Base-by-base conservation (phyloP, 2,888 invertebrate genomes). In the Tanytarsus gracilentus region DNA sequence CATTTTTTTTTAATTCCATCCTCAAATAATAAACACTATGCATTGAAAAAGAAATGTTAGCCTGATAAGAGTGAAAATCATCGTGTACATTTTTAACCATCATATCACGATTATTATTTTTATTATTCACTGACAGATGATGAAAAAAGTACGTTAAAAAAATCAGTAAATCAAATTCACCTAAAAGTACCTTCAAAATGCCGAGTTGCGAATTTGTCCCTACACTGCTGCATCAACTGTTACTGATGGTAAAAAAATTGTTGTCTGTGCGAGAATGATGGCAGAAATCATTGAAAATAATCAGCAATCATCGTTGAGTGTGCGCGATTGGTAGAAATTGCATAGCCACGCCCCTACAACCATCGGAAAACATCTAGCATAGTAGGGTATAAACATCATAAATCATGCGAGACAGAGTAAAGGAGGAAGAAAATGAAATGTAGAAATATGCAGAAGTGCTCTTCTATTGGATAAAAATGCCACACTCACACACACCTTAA, bases 1-100 rank as follows among this genome's bases (percentile, higher is more conserved):
- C 27, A 6, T 25, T 56, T 58, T 26, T 26, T 44, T 36, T 39
- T 58, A 58, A 58, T 58, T 58, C 58, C 48, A 48, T 58, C 29
- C 40, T 58, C 58, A 58, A 58, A 56, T 44, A 40, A 55, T 56
- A 58, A 48, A 58, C 58, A 58, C 58, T 40, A 48, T 26, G 21
- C 21, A 48, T 30, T 29, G 40, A 16, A 44, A 23, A 11, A 44
- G 23, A 18, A 21, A 7, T 11, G 23, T 21, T 8, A 44, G 11
- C 16, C 14, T 44, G 44, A 44, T 44, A 44, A 44, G 21, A 44
- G 23, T 44, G n/a, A n/a, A n/a, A n/a, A n/a, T n/a, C n/a, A n/a
- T 18, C 21, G 21, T 44, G 21, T 44, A 23, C 44, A 44, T 23
- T 44, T 44, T 40, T 40, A 40, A 56, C 40, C 48, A n/a, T n/a